A percentile compares a stretch with the other conserved stretches of the same genome.
Conservation (phyloP, 2,113 vertebrate genomes). For the Oncorhynchus mykiss region DNA sequence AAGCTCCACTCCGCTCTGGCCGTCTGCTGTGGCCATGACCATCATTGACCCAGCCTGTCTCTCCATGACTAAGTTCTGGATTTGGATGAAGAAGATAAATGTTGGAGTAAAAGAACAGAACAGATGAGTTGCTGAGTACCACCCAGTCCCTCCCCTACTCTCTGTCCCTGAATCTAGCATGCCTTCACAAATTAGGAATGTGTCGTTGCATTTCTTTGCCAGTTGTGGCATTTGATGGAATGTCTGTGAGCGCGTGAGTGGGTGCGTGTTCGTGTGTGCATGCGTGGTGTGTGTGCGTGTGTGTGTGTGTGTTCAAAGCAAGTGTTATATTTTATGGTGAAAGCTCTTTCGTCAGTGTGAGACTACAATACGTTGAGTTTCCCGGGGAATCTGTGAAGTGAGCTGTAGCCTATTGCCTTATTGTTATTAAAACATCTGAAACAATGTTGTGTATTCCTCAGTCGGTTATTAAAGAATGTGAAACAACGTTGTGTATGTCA, state of each 20-base stretch:
- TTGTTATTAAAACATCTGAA: too few relatives aligned
- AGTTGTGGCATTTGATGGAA: not conserved
- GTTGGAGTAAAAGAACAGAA: not conserved
- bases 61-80: not conserved
- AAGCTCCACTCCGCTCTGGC: not conserved
- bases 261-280: slow-evolving; percentile 28
- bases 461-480: too few relatives aligned
- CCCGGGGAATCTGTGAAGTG: too few relatives aligned
- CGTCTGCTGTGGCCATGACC: not conserved
- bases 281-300: not conserved
- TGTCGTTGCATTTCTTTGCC: slow-evolving; percentile 31
- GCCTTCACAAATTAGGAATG: slow-evolving; percentile 29
- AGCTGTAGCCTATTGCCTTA: too few relatives aligned
- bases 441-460: too few relatives aligned
- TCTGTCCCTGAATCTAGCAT: slow-evolving; percentile 9
- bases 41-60: not conserved
- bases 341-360: too few relatives aligned
- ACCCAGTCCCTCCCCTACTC: not conserved
- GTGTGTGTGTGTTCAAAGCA: not conserved
- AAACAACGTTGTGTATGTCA: too few relatives aligned
- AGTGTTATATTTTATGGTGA: not conserved
- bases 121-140: not conserved
- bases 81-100: not conserved
- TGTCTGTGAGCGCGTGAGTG: slow-evolving; percentile 9
- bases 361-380: too few relatives aligned